Base-by-base conservation (phyloP, 2,113 vertebrate genomes). In the Chaenogobius annularis region DNA sequence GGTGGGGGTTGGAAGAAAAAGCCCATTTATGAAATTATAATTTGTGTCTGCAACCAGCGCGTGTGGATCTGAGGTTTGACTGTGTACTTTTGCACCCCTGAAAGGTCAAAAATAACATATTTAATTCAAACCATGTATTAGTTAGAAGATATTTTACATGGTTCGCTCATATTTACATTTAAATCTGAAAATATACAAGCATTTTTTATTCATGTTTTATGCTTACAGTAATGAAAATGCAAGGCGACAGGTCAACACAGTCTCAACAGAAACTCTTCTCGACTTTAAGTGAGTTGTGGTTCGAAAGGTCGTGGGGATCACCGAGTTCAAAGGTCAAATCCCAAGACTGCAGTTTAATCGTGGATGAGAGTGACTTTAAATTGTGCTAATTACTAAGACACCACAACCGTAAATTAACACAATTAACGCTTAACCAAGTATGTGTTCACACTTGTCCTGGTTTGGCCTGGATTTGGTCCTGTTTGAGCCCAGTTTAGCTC, bases 311-410 rank as follows among this genome's bases (percentile, higher is more conserved):
- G 22, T 35, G 55, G 47, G 35, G 77, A 73, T 85, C 81, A 58
- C 37, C 17, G 20, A 75, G 87, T 68, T 88, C 87, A 88, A 80
- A 90, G 84, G 85, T 86, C 81, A 80, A 66, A 65, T 10, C 70
- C 81, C 17, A 66, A 69, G 20, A 76, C 63, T 76, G 61, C 73
- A 61, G 67, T 79, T 80, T 83, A 73, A 83, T 72, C 68, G 58
- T 75, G 74, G 72, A 75, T 71, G 59, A 74, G 78, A 72, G 22
- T 31, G 22, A 37, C 65, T 66, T 22, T 63, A 58, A 7, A 22
- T 80, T 68, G 68, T 75, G 73, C 69, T 82, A 87, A 84, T n/a
- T n/a, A n/a, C 72, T 50, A 35, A 35, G 47, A 37, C 67, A 37
- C 19, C 26, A 52, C 23, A 64, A 19, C 26, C 10, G 19, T 10